Percentiles rank a stretch among this genome's conserved stretches.
Evolutionary conservation across 2,113 vertebrate genomes (phyloP).

Genomic region (Stictonetta naevosa): DNA sequence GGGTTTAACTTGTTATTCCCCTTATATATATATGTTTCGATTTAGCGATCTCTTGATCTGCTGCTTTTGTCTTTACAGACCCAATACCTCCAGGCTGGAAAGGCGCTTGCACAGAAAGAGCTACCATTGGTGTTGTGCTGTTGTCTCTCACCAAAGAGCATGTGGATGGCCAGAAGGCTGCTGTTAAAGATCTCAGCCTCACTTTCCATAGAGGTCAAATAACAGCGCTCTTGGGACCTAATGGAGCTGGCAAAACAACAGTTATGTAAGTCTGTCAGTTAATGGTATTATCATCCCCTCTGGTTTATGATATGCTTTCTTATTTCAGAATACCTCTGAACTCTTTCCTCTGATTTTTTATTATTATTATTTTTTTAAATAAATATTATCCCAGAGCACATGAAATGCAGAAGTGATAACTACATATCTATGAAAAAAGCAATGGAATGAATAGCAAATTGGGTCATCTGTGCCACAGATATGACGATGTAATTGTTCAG

Average conservation of each 20-base stretch:
- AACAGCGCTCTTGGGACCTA: slow-evolving; percentile 74
- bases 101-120: background rate
- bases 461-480: background rate
- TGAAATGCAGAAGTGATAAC: background rate
- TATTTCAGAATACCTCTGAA: background rate
- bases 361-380: accelerated
- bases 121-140: background rate
- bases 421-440: background rate
- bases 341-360: background rate
- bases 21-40: accelerated
- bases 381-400: background rate
- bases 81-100: background rate
- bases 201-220: slow-evolving; percentile 74
- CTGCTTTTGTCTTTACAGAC: background rate
- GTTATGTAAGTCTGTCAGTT: slow-evolving; percentile 63
- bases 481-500: background rate
- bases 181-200: slow-evolving; percentile 72
- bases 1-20: background rate
- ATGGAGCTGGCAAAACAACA: slow-evolving; percentile 78
- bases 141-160: slow-evolving; percentile 76
- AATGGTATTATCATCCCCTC: background rate
- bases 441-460: background rate
- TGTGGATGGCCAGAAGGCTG: background rate
- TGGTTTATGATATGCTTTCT: background rate
- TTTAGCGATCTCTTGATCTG: background rate